Conservation (phyloP, 2,888 invertebrate species). For the Disparrhopalites patrizii region DNA sequence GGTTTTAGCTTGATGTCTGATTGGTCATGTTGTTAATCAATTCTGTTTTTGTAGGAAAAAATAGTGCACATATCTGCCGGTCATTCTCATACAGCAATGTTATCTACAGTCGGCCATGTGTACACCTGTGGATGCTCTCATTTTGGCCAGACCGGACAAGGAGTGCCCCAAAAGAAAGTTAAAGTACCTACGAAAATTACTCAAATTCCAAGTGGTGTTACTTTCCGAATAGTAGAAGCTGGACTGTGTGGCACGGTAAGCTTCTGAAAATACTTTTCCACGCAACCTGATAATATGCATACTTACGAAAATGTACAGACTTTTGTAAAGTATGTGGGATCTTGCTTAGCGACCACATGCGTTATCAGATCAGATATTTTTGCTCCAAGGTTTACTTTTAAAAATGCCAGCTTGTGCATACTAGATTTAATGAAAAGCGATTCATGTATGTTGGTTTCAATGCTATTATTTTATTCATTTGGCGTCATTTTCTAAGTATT, state of each 20-base stretch:
- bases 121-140: conserved; percentile 85
- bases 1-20: not conserved
- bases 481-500: no score
- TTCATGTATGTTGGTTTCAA: no score
- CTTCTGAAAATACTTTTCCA: no score
- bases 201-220: conserved; percentile 35
- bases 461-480: no score
- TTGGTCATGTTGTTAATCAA: not conserved
- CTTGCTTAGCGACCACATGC: no score
- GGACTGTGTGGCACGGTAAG: conserved; percentile 46
- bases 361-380: no score
- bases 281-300: no score
- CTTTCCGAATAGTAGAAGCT: conserved; percentile 41
- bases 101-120: conserved; percentile 68
- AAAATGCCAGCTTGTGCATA: no score
- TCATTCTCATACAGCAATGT: conserved; percentile 83
- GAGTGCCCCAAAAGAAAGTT: conserved; percentile 55
- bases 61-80: conserved; percentile 72
- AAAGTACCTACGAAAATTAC: conserved; percentile 41
- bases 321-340: no score
- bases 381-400: no score
- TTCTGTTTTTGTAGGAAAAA: conserved; percentile 55
- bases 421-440: no score
- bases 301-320: no score
- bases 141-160: conserved; percentile 82